These are phyloP conservation scores for Pseudocheirus occidentalis DNA, from an alignment of 2,797 vertebrate genomes.

Conservation along the genomic window DNA sequence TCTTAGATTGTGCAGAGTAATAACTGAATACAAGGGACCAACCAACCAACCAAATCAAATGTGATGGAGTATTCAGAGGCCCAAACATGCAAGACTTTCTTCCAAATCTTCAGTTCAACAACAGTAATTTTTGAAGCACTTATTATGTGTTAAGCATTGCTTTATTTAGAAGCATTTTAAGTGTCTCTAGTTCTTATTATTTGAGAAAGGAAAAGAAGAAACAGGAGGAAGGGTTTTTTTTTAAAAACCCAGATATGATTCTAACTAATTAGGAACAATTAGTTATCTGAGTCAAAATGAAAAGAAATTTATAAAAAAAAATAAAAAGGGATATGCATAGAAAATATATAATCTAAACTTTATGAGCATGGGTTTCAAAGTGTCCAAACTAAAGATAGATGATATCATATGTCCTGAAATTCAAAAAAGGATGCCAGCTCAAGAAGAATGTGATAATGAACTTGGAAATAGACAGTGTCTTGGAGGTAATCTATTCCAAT, in stretches of 20 bases:
- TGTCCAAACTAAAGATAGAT: background rate
- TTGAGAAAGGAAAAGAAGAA: background rate
- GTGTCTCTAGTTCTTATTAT: background rate
- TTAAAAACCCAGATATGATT: background rate
- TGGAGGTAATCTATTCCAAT: background rate
- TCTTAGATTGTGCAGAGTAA: background rate
- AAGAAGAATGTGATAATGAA: background rate
- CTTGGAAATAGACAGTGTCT: background rate
- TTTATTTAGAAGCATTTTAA: background rate
- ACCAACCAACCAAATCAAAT: background rate
- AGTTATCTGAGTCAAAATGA: background rate
- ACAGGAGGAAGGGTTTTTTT: background rate
- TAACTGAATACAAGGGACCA: background rate
- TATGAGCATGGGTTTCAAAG: background rate
- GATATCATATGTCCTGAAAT: background rate
- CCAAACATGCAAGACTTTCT: background rate
- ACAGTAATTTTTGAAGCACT: background rate
- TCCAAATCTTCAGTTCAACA: slow-evolving; percentile 32
- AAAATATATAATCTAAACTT: background rate
- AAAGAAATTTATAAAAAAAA: background rate
- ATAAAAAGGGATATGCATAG: background rate
- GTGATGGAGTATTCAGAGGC: background rate
- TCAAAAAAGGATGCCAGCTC: background rate
- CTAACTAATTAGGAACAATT: background rate
- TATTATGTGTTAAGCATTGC: background rate